These are phyloP conservation scores for Phytoseiulus persimilis DNA, from an alignment of 2,888 invertebrate species.

Conservation along the genomic window DNA sequence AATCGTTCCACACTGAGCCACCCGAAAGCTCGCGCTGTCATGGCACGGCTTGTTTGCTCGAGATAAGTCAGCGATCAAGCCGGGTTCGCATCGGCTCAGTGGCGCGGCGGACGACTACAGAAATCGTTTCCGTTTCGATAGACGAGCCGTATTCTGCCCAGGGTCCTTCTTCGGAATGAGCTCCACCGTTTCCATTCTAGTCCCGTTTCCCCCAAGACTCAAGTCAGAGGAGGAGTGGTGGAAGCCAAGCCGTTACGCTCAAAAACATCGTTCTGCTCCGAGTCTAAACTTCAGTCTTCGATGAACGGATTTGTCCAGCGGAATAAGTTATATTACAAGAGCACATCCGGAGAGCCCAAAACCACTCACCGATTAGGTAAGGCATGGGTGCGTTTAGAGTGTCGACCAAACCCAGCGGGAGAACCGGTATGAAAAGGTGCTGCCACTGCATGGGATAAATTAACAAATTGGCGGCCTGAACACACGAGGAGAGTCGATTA, in stretches of 20 bases:
- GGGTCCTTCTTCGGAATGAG: no score
- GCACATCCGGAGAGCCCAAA: no score
- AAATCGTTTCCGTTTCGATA: neutral
- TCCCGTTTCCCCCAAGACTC: no score
- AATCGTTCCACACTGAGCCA: neutral
- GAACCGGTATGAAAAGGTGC: conserved; percentile 90
- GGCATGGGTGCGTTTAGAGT: conserved; percentile 92
- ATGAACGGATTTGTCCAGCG: no score
- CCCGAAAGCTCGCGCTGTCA: neutral
- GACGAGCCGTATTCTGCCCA: neutral
- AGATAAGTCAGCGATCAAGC: neutral
- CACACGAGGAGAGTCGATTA: conserved; percentile 71
- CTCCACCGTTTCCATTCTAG: no score
- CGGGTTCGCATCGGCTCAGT: neutral
- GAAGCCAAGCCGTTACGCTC: no score
- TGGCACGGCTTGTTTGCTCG: neutral
- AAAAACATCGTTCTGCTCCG: no score
- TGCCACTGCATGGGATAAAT: conserved; percentile 99
- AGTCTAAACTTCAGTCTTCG: no score
- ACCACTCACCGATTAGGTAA: conserved; percentile 68
- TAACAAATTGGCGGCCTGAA: conserved; percentile 82
- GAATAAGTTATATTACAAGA: no score
- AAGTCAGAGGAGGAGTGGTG: no score
- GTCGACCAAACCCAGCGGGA: conserved; percentile 79
- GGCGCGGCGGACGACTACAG: neutral